These are phyloP conservation scores for Ashinkailepas kermadecensis DNA, from an alignment of 2,888 invertebrate species.

Conservation along the genomic window DNA sequence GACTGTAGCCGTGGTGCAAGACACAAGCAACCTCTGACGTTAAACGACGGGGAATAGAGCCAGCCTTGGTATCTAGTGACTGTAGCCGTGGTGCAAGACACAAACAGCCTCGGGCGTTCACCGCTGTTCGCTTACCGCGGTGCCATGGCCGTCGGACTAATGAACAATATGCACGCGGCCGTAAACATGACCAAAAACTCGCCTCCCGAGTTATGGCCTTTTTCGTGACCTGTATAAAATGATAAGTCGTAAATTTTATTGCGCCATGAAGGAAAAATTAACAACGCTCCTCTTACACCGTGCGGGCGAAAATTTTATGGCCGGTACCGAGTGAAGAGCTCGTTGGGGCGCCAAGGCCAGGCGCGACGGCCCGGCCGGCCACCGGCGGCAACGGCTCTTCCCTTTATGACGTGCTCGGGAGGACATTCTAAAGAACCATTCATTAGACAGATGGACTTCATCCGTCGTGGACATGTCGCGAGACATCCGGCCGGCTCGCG, in stretches of 20 bases:
- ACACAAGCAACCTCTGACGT: too few relatives aligned
- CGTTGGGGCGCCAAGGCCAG: neutral
- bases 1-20: too few relatives aligned
- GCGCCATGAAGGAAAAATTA: conserved; percentile 7
- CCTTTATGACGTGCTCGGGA: neutral
- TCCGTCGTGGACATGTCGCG: neutral
- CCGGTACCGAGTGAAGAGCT: neutral
- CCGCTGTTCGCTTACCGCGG: too few relatives aligned
- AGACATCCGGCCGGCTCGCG: neutral
- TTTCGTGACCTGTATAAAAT: conserved; percentile 12
- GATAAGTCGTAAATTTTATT: conserved; percentile 18
- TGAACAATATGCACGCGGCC: conserved; percentile 10
- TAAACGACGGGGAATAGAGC: too few relatives aligned
- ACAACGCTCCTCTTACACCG: conserved; percentile 9
- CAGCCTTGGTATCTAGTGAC: too few relatives aligned
- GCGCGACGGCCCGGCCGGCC: neutral
- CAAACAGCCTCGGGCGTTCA: too few relatives aligned
- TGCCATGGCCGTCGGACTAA: neutral
- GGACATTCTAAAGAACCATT: conserved; percentile 5
- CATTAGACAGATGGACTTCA: conserved; percentile 7
- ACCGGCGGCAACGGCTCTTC: neutral
- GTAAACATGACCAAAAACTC: neutral
- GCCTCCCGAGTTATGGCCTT: neutral
- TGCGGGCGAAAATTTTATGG: neutral
- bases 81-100: too few relatives aligned